phyloP scores from a whole-genome alignment of 1,140 invertebrate genomes.

The Oncopodura yosiiana region DNA sequence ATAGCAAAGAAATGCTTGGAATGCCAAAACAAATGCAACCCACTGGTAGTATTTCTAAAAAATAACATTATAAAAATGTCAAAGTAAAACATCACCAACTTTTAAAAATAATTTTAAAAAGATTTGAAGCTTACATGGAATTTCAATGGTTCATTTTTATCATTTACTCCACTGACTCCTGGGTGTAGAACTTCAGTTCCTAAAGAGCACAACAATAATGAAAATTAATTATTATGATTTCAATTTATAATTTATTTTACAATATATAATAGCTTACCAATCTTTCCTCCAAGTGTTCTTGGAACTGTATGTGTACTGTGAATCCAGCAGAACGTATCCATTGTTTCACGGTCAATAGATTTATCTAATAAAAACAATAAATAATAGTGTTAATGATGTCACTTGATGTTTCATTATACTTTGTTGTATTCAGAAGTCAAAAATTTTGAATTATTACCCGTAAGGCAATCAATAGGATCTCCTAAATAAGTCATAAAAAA shows the following conservation, averaged over 20 bases:
- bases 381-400: not conserved
- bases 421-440: not conserved
- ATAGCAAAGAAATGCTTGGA: constrained; percentile 55
- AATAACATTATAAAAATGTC: not conserved
- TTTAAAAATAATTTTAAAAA: not conserved
- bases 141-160: not conserved
- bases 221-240: not conserved
- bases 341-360: constrained; percentile 35
- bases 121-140: not conserved
- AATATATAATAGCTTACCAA: constrained; percentile 36
- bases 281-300: constrained; percentile 39
- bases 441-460: constrained; percentile 39
- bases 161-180: not conserved
- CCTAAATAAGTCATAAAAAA: no score
- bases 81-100: not conserved
- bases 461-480: constrained; percentile 56
- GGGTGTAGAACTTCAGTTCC: not conserved
- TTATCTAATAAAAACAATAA: not conserved
- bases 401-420: not conserved
- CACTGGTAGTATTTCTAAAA: constrained; percentile 44
- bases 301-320: constrained; percentile 39
- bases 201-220: not conserved
- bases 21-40: constrained; percentile 43
- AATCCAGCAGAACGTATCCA: constrained; percentile 39
- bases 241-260: not conserved